phyloP scores from a whole-genome alignment of 35 echinoderm and acorn worm species.

The Diadema setosum region DNA sequence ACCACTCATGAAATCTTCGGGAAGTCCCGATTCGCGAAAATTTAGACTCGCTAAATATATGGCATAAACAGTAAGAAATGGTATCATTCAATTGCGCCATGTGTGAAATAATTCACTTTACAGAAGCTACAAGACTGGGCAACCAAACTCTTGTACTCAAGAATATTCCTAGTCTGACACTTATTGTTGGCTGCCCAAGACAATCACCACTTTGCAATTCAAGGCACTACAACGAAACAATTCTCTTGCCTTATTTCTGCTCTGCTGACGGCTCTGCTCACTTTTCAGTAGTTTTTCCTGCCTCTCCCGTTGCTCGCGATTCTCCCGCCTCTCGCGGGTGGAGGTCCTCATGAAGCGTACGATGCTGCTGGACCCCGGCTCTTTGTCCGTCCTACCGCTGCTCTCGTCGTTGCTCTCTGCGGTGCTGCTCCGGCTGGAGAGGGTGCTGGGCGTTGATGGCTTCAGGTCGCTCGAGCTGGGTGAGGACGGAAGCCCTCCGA shows the following conservation, averaged over 20 bases:
- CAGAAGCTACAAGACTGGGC: too few species aligned
- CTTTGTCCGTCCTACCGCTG: background rate
- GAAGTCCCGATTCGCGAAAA: too few species aligned
- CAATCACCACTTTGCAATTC: too few species aligned
- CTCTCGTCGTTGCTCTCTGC: background rate
- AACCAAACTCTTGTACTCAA: too few species aligned
- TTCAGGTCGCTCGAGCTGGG: background rate
- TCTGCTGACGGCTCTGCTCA: background rate
- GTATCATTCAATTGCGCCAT: too few species aligned
- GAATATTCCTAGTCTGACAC: too few species aligned
- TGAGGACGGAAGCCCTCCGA: background rate
- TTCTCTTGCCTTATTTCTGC: conserved; percentile 4
- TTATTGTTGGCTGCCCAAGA: too few species aligned
- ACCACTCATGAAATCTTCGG: too few species aligned
- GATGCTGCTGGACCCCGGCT: background rate
- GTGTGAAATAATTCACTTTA: too few species aligned
- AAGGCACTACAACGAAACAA: too few species aligned
- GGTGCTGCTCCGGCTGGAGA: background rate
- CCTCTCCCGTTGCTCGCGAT: conserved; percentile 1
- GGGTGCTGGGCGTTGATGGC: background rate
- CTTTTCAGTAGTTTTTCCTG: conserved; percentile 11
- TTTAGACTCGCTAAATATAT: too few species aligned
- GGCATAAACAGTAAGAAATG: too few species aligned
- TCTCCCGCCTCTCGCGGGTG: background rate
- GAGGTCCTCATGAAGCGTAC: background rate